Percentiles rank a stretch among this genome's conserved stretches.
Conservation (phyloP, 2,797 vertebrate genomes). For the Micromesistius poutassou region DNA sequence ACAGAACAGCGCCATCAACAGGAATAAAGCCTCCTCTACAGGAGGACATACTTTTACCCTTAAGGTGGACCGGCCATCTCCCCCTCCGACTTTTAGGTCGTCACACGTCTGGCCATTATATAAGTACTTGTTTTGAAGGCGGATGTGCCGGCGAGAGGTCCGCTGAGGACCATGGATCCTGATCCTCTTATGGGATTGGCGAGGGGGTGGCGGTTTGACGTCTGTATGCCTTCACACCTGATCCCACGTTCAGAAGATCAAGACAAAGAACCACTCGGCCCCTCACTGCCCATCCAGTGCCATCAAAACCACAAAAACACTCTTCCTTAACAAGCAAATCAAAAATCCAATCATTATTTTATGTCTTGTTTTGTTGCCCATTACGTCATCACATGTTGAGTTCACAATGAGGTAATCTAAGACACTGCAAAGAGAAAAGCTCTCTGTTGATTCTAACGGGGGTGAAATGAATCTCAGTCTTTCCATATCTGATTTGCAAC, state of each 20-base stretch:
- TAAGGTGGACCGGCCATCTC: neutral
- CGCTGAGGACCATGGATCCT: neutral
- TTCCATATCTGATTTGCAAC: slow-evolving; percentile 23
- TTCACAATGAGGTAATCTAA: neutral
- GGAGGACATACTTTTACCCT: neutral
- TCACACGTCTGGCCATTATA: neutral
- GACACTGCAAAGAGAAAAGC: neutral
- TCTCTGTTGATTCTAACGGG: neutral
- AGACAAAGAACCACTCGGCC: neutral
- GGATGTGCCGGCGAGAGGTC: neutral
- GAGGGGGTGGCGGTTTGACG: neutral
- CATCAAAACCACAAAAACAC: neutral
- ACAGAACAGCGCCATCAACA: neutral
- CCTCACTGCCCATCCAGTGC: neutral
- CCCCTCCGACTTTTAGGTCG: neutral
- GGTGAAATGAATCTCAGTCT: neutral
- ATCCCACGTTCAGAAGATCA: neutral
- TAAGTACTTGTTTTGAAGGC: neutral
- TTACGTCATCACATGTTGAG: neutral
- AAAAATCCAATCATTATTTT: slow-evolving; percentile 10
- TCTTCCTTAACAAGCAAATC: neutral
- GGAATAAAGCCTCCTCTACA: neutral
- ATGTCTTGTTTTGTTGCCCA: slow-evolving; percentile 19
- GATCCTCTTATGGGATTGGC: slow-evolving; percentile 2
- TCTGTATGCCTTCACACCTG: neutral